These are phyloP conservation scores for Cranoglanis bouderius DNA, from an alignment of 2,113 vertebrate genomes.

Conservation along the genomic window DNA sequence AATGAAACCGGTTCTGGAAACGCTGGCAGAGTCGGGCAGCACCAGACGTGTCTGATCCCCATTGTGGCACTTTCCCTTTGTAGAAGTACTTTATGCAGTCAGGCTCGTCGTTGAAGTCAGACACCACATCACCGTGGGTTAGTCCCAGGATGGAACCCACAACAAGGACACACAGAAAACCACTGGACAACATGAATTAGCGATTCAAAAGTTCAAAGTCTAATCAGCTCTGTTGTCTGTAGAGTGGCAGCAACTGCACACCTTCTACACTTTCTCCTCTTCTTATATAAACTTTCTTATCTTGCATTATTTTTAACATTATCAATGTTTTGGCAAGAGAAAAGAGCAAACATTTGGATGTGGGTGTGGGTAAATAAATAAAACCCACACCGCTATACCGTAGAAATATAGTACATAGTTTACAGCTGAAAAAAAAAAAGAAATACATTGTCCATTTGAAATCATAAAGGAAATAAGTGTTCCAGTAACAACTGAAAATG, in stretches of 20 bases:
- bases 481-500: not conserved
- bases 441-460: not conserved
- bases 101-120: conserved; percentile 59
- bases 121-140: conserved; percentile 44
- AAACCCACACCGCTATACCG: not conserved
- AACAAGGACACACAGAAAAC: conserved; percentile 28
- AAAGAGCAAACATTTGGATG: not conserved
- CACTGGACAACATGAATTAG: conserved; percentile 25
- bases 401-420: not conserved
- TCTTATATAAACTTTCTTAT: conserved; percentile 16
- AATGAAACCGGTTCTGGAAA: conserved; percentile 65
- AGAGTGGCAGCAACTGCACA: not conserved
- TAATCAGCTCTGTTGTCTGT: not conserved
- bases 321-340: conserved; percentile 22
- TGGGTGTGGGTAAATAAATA: not conserved
- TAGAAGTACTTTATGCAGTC: conserved; percentile 72
- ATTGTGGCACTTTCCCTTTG: conserved; percentile 64
- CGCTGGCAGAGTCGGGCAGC: conserved; percentile 66
- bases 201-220: not conserved
- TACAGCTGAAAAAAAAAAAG: not conserved
- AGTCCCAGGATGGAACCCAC: not conserved
- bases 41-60: conserved; percentile 52
- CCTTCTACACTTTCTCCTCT: not conserved
- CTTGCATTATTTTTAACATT: not conserved
- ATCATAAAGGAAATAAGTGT: not conserved